Conservation (phyloP, 2,113 vertebrate species). For the Ammodytes marinus region DNA sequence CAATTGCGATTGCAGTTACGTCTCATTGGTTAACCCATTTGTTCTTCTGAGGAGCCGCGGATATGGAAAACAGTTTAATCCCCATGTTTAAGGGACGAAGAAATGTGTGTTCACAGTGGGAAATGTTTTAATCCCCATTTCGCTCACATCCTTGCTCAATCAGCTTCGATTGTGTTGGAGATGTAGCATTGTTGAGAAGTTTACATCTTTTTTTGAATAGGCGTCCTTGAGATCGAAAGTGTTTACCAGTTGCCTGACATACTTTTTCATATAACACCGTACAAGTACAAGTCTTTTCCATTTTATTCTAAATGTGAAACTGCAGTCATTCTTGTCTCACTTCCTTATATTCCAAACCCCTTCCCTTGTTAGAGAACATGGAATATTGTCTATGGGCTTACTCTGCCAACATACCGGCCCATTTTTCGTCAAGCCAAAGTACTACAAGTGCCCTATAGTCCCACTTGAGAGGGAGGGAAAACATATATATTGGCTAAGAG, state of each 20-base stretch:
- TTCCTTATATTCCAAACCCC: slow-evolving; percentile 1
- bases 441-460: slow-evolving; percentile 33
- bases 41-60: slow-evolving; percentile 58
- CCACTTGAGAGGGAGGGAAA: slow-evolving; percentile 36
- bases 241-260: not conserved
- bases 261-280: not conserved
- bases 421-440: slow-evolving; percentile 42
- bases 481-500: slow-evolving; percentile 50
- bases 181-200: not conserved
- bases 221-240: not conserved
- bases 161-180: slow-evolving; percentile 35
- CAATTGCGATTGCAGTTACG: slow-evolving; percentile 76
- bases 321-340: not conserved
- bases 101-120: slow-evolving; percentile 54
- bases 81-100: slow-evolving; percentile 44
- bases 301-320: not conserved
- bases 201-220: not conserved
- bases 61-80: slow-evolving; percentile 68
- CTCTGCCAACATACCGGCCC: slow-evolving; percentile 36
- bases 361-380: slow-evolving; percentile 21
- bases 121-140: slow-evolving; percentile 67
- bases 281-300: not conserved
- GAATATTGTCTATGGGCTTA: slow-evolving; percentile 26
- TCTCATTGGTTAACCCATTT: slow-evolving; percentile 76
- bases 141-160: slow-evolving; percentile 20